phyloP scores from a whole-genome alignment of 2,888 invertebrate species.

The Acronicta leporina region DNA sequence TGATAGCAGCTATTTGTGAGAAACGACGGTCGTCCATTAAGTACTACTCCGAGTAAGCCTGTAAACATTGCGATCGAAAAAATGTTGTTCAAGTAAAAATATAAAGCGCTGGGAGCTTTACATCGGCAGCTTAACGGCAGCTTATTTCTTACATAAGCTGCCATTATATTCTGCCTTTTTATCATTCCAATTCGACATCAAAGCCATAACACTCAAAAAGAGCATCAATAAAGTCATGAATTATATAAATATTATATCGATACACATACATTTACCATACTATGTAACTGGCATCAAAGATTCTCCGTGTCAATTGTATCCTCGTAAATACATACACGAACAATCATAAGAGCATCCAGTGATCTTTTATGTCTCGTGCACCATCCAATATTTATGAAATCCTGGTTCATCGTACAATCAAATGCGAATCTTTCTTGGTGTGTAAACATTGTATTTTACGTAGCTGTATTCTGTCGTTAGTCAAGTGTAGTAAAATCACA shows the following conservation, averaged over 20 bases:
- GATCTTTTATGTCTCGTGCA: conserved; percentile 47
- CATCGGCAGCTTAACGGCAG: too few species aligned
- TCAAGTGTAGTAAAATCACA: conserved; percentile 15
- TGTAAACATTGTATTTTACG: conserved; percentile 55
- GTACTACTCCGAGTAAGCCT: background rate
- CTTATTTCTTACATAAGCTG: conserved; percentile 1
- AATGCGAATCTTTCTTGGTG: conserved; percentile 50
- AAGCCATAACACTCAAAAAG: conserved; percentile 20
- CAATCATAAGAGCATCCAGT: conserved; percentile 38
- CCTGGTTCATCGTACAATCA: conserved; percentile 46
- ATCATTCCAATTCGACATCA: conserved; percentile 3
- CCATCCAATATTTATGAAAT: conserved; percentile 47
- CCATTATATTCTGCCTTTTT: conserved; percentile 2
- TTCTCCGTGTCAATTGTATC: conserved; percentile 43
- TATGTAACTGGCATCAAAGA: conserved; percentile 41
- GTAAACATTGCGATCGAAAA: conserved; percentile 1
- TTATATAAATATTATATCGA: conserved; percentile 43
- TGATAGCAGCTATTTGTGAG: background rate
- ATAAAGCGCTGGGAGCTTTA: background rate
- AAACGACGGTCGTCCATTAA: conserved; percentile 1
- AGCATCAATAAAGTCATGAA: conserved; percentile 25
- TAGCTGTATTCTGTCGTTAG: conserved; percentile 55
- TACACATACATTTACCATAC: conserved; percentile 18
- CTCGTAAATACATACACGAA: conserved; percentile 46
- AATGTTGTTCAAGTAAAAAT: background rate